Percentiles rank a stretch among this genome's conserved stretches.
Conservation (phyloP, 1,140 invertebrate species). For the Papilio polytes region DNA sequence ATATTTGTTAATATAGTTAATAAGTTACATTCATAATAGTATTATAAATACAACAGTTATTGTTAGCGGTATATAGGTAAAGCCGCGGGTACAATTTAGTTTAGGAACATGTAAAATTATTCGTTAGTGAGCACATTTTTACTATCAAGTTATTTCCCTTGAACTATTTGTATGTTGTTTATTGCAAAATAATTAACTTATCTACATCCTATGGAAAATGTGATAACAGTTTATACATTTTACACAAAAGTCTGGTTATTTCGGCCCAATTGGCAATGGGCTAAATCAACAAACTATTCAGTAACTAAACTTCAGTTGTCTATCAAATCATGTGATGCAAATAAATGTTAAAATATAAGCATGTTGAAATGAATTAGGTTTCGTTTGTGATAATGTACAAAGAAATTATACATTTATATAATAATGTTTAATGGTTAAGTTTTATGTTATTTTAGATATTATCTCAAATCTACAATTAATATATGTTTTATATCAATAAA, state of each 20-base stretch:
- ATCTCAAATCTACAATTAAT: constrained; percentile 5
- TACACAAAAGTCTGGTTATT: not conserved
- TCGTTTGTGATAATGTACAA: constrained; percentile 36
- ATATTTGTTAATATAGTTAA: not conserved
- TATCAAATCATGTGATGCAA: not conserved
- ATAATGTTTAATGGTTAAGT: constrained; percentile 5
- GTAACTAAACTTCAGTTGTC: not conserved
- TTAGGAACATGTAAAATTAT: not conserved
- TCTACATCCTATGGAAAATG: not conserved
- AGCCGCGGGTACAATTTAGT: constrained; percentile 14
- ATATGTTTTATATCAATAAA: constrained; percentile 19
- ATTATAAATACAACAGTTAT: constrained; percentile 1
- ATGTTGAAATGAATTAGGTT: not conserved
- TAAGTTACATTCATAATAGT: not conserved
- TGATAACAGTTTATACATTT: not conserved
- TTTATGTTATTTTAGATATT: constrained; percentile 10
- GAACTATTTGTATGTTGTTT: not conserved
- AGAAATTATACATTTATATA: not conserved
- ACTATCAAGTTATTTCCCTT: not conserved
- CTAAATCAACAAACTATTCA: no score
- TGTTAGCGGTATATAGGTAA: constrained; percentile 2
- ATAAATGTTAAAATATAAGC: not conserved
- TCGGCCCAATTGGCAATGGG: no score
- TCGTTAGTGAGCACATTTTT: constrained; percentile 9
- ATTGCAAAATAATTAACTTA: not conserved